Conservation (phyloP, 1,140 invertebrate species). For the Cydia fagiglandana region DNA sequence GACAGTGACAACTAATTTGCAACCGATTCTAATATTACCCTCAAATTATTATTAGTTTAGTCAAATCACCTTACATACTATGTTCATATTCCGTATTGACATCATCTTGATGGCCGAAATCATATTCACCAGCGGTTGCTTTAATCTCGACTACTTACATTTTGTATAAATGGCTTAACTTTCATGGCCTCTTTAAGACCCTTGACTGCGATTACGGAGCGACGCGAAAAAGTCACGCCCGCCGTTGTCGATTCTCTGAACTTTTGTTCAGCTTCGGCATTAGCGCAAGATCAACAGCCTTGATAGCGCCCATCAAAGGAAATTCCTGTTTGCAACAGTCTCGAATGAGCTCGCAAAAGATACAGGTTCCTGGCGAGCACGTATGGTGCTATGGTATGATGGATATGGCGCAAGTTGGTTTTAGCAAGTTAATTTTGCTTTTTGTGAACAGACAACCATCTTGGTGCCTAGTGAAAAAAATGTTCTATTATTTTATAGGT, state of each 20-base stretch:
- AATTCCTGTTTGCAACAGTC: constrained; percentile 30
- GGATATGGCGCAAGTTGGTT: constrained; percentile 16
- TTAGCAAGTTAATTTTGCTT: background rate
- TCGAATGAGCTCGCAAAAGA: constrained; percentile 30
- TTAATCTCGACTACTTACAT: constrained; percentile 28
- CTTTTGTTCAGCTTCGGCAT: constrained; percentile 26
- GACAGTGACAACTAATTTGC: no score
- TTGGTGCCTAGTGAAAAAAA: background rate
- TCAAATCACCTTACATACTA: background rate
- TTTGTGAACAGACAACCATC: background rate
- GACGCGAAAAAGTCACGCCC: constrained; percentile 30
- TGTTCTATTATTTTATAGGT: background rate
- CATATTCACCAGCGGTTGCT: constrained; percentile 12
- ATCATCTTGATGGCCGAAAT: constrained; percentile 11
- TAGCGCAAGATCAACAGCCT: constrained; percentile 31
- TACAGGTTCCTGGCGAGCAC: constrained; percentile 6
- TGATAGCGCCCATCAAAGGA: constrained; percentile 31
- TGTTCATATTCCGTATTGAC: background rate
- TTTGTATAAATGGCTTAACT: constrained; percentile 31
- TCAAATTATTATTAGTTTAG: no score
- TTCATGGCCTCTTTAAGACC: constrained; percentile 25
- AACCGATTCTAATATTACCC: no score
- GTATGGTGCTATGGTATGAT: background rate
- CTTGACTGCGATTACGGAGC: constrained; percentile 26
- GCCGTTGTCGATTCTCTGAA: constrained; percentile 30